Base-by-base conservation (phyloP, 2,888 invertebrate genomes). In the Augochlorella aurata region DNA sequence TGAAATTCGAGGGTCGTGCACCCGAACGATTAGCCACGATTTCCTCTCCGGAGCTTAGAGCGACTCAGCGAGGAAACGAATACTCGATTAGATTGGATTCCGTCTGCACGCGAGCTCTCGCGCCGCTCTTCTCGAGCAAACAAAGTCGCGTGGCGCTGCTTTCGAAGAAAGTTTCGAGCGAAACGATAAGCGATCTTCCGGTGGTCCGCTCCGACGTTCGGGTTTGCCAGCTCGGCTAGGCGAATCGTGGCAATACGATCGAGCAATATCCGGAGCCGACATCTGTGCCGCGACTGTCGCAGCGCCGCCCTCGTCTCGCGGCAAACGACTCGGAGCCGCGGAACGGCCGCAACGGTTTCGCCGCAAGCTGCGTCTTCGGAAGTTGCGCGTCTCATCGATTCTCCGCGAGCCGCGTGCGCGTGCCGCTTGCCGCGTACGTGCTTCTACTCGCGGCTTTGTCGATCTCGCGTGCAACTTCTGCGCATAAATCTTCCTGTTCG, bases 351-450 rank as follows among this genome's bases (percentile, higher is more conserved):
- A 29, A n/a, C n/a, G 50, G 45, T 12, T 44, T 54, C 52, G 54
- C 29, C 47, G 68, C 69, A 77, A 78, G 50, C 52, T 61, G 61
- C 66, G 45, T 29, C 54, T 61, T 24, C 79, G 50, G 38, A 79
- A 72, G 67, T 61, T 68, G 68, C 58, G 52, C 66, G 74, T 77
- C 54, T 9, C 70, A 77, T 77, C 70, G 79, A 77, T 79, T 79
- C 68, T 47, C 5, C 63, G 29, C 63, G 63, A 47, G 54, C 38
- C 38, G 38, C 38, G 38, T 38, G 38, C 38, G 58, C 38, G 38
- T 38, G 38, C 38, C 21, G 8, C 38, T 3, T 38, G 38, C 24
- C 29, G n/a, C 49, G 58, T 69, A 80, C 63, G 79, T 79, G 81
- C 54, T 49, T 50, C 44, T 18, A 29, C 68, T 18, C n/a, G 79